Base-by-base conservation (phyloP, 2,888 invertebrate genomes). In the Stictocephala bisonia region DNA sequence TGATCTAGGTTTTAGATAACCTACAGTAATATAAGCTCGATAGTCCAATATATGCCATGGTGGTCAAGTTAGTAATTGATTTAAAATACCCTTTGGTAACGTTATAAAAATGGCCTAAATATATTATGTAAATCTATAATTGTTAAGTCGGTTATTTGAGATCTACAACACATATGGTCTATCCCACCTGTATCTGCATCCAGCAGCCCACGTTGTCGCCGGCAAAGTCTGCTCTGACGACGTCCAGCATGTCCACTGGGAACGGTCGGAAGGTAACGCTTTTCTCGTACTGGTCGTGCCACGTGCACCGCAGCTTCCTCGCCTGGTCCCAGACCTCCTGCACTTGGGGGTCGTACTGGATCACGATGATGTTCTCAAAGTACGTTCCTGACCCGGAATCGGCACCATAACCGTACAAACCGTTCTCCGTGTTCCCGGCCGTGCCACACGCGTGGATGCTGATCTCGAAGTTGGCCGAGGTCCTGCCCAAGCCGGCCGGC, bases 111-210 rank as follows among this genome's bases (percentile, higher is more conserved):
- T n/a, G n/a, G n/a, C n/a, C n/a, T n/a, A n/a, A n/a, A n/a, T n/a
- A n/a, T n/a, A n/a, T n/a, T n/a, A n/a, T n/a, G n/a, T n/a, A n/a
- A n/a, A n/a, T n/a, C n/a, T n/a, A n/a, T n/a, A n/a, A n/a, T n/a
- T n/a, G n/a, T n/a, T n/a, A n/a, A n/a, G n/a, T n/a, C n/a, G n/a
- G n/a, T n/a, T n/a, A n/a, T n/a, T n/a, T n/a, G n/a, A n/a, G n/a
- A n/a, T n/a, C n/a, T n/a, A n/a, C n/a, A n/a, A n/a, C n/a, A n/a
- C n/a, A n/a, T n/a, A n/a, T n/a, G n/a, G n/a, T n/a, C n/a, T n/a
- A n/a, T n/a, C n/a, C n/a, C n/a, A 64, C 96, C 85, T 96, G 96
- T 80, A 96, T 96, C 85, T 96, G 96, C 96, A 96, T 96, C 96
- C 96, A 96, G 85, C 96, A 96, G 83, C 96, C 96, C 80, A 96